phyloP scores from a whole-genome alignment of 2,888 invertebrate species.

The Malthinus seriepunctatus region DNA sequence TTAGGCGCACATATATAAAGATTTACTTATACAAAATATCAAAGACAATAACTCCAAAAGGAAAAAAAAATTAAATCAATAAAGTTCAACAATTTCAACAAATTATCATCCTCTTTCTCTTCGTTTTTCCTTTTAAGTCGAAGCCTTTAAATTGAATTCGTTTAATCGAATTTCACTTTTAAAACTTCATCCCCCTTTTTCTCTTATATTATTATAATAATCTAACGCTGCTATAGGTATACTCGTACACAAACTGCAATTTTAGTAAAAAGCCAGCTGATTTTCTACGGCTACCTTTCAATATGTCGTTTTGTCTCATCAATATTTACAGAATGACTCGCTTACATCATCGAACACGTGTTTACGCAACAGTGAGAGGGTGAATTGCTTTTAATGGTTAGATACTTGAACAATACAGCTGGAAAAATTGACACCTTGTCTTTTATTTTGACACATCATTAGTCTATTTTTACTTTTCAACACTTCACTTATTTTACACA shows the following conservation, averaged over 20 bases:
- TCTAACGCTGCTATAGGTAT: background rate
- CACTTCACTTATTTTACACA: too few relatives aligned
- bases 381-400: constrained; percentile 17
- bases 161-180: background rate
- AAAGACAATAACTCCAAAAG: too few relatives aligned
- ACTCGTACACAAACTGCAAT: background rate
- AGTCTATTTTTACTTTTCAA: constrained; percentile 8
- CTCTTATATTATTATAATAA: too few relatives aligned
- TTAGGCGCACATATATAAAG: constrained; percentile 43
- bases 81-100: too few relatives aligned
- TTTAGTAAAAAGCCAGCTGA: constrained; percentile 19
- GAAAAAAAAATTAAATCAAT: too few relatives aligned
- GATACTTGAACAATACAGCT: constrained; percentile 23
- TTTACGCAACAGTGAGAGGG: constrained; percentile 31
- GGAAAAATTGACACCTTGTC: constrained; percentile 25
- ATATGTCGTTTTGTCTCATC: constrained; percentile 14
- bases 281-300: constrained; percentile 29
- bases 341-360: constrained; percentile 32
- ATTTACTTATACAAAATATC: constrained; percentile 28
- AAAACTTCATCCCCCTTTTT: background rate
- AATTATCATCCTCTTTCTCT: too few relatives aligned
- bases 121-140: background rate
- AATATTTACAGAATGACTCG: constrained; percentile 26
- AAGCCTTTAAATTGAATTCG: background rate
- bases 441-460: constrained; percentile 23